These are phyloP conservation scores for Oxytorus armatus DNA, from an alignment of 2,888 invertebrate species.

Conservation along the genomic window DNA sequence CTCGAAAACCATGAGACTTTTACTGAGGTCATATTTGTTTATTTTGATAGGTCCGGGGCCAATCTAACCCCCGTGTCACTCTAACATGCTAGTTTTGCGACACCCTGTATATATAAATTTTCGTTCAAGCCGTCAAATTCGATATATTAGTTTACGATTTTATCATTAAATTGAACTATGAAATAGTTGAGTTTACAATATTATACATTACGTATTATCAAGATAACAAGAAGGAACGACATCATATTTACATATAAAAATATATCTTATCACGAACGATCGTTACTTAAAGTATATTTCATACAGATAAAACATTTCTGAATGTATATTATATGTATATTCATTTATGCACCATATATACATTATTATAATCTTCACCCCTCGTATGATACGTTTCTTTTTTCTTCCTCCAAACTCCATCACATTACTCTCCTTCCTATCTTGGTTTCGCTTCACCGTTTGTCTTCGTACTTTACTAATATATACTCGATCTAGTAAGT, in stretches of 20 bases:
- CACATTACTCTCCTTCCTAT: constrained; percentile 44
- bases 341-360: constrained; percentile 49
- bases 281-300: constrained; percentile 74
- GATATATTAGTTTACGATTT: constrained; percentile 18
- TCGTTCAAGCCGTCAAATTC: not conserved
- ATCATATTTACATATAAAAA: constrained; percentile 83
- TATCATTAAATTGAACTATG: constrained; percentile 55
- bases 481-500: not conserved
- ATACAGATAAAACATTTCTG: constrained; percentile 76
- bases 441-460: constrained; percentile 16
- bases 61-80: no score
- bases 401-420: constrained; percentile 24
- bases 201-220: constrained; percentile 66
- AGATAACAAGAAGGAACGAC: constrained; percentile 81
- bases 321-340: constrained; percentile 58
- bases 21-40: no score
- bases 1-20: no score
- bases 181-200: constrained; percentile 58
- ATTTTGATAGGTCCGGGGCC: no score
- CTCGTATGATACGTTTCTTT: constrained; percentile 66
- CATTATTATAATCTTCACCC: constrained; percentile 45
- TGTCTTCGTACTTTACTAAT: not conserved
- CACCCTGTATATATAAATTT: no score
- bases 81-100: no score
- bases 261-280: constrained; percentile 80